Conservation (phyloP, 2,113 vertebrate genomes). For the Halichoerus grypus region DNA sequence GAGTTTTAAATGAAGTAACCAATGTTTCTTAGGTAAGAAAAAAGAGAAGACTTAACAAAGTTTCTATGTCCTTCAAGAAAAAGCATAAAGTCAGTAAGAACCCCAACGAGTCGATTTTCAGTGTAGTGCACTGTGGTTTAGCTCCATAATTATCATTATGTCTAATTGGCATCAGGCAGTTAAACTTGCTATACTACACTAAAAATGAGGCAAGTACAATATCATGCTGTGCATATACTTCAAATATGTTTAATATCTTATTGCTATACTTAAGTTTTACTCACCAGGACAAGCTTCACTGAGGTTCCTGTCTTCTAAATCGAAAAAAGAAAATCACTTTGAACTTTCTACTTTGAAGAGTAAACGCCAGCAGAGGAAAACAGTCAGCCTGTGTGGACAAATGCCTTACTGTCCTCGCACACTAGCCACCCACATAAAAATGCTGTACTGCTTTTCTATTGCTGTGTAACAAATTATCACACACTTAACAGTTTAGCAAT, state of each 20-base stretch:
- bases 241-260: conserved; percentile 57
- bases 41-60: conserved; percentile 55
- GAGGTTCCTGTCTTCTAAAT: neutral
- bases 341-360: neutral
- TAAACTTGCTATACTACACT: conserved; percentile 21
- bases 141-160: conserved; percentile 52
- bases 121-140: neutral
- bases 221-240: conserved; percentile 24
- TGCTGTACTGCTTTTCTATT: neutral
- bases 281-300: neutral
- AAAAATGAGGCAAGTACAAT: conserved; percentile 57
- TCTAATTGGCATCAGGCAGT: conserved; percentile 67
- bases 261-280: conserved; percentile 41
- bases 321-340: conserved; percentile 37
- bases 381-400: neutral
- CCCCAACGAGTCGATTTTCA: conserved; percentile 62
- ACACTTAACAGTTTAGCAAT: neutral
- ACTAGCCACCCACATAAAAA: neutral
- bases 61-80: conserved; percentile 48
- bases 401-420: neutral
- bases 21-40: conserved; percentile 50
- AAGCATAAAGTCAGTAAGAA: conserved; percentile 54
- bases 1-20: conserved; percentile 43
- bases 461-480: neutral
- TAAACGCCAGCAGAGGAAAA: neutral